Evolutionary conservation across 2,888 invertebrate genomes (phyloP).

Genomic region (Polietes domitor): DNA sequence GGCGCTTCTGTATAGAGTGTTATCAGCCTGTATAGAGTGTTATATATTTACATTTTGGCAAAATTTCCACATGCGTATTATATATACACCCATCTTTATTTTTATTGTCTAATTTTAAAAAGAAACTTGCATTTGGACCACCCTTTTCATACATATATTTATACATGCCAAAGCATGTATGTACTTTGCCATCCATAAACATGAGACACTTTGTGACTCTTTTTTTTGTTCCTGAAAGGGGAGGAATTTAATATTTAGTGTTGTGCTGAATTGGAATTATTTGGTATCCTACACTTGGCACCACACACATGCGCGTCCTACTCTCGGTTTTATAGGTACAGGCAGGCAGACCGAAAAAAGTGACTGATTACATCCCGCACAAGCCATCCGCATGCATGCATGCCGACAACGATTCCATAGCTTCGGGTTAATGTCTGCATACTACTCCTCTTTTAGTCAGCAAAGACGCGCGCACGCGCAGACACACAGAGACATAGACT

Average conservation of each 20-base stretch:
- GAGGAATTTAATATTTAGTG: neutral
- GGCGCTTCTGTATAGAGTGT: too few species aligned
- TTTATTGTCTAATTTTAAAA: too few species aligned
- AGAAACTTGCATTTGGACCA: too few species aligned
- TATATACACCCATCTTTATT: too few species aligned
- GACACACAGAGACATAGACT: neutral
- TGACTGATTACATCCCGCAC: constrained; percentile 24
- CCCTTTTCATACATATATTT: too few species aligned
- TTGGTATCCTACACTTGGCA: constrained; percentile 55
- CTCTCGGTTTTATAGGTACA: neutral
- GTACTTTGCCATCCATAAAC: constrained; percentile 48
- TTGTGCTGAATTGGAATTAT: constrained; percentile 59
- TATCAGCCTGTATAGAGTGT: too few species aligned
- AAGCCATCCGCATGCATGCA: neutral
- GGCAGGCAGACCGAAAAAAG: neutral
- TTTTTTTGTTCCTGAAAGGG: neutral
- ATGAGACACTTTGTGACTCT: constrained; percentile 58
- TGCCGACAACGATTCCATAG: constrained; percentile 34
- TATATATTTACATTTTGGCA: too few species aligned
- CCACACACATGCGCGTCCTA: neutral
- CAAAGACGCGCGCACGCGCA: neutral
- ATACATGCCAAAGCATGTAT: neutral
- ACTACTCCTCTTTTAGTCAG: constrained; percentile 45
- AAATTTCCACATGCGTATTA: too few species aligned
- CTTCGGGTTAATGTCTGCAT: constrained; percentile 49